Conservation (phyloP, 2,113 vertebrate genomes). For the Gallinago jamesoni region DNA sequence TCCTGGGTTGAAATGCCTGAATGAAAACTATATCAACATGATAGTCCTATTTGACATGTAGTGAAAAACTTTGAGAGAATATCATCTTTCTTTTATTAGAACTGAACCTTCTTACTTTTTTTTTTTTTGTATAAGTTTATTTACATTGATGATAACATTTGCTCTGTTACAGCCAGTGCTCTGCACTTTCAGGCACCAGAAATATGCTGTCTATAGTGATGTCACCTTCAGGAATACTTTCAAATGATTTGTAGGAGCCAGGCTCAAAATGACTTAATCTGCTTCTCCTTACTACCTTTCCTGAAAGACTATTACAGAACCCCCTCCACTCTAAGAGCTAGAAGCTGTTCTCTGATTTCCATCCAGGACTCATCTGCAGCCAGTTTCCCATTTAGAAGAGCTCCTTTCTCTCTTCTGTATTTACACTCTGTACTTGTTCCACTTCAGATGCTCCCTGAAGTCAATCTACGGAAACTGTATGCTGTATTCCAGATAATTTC, state of each 20-base stretch:
- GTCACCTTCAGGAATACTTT: background rate
- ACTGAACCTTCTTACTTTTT: background rate
- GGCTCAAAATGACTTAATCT: background rate
- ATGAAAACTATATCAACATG: background rate
- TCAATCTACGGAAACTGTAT: background rate
- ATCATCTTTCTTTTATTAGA: background rate
- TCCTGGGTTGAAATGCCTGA: background rate
- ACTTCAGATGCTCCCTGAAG: background rate
- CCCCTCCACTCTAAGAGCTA: background rate
- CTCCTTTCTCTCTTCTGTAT: background rate
- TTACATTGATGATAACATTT: background rate
- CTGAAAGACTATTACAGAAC: background rate
- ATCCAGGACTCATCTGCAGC: background rate
- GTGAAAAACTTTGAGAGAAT: background rate
- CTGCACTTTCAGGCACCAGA: background rate
- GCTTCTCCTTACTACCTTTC: background rate
- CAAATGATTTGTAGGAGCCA: background rate
- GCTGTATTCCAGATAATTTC: background rate
- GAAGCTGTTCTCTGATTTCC: background rate
- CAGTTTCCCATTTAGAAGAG: background rate
- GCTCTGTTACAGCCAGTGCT: background rate
- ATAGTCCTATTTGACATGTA: background rate
- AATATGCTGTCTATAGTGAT: background rate
- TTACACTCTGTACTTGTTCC: background rate
- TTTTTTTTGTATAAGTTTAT: background rate